Percentiles rank a stretch among this genome's conserved stretches.
phyloP scores from a whole-genome alignment of 2,797 vertebrate species.

The Rhabdophis nuchalis region DNA sequence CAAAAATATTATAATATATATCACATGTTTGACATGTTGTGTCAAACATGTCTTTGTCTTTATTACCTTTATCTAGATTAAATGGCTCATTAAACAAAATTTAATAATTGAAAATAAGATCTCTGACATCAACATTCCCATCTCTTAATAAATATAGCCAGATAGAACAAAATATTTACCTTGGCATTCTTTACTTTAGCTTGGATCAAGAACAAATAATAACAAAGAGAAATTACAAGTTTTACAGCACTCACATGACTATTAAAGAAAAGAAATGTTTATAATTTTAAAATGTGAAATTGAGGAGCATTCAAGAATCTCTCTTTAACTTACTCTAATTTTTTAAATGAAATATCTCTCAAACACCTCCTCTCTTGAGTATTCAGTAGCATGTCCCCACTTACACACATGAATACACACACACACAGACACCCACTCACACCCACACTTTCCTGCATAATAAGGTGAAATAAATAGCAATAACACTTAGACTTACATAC shows the following conservation, averaged over 20 bases:
- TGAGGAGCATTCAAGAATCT: not conserved
- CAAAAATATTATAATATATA: not conserved
- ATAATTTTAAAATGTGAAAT: not conserved
- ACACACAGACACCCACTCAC: too few relatives aligned
- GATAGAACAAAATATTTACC: not conserved
- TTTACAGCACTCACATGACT: conserved; percentile 5
- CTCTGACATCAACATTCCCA: not conserved
- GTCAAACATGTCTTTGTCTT: not conserved
- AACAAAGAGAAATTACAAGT: not conserved
- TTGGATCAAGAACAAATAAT: conserved; percentile 10
- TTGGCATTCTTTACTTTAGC: conserved; percentile 11
- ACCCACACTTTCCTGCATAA: too few relatives aligned
- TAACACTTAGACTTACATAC: too few relatives aligned
- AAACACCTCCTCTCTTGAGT: not conserved
- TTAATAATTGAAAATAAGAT: not conserved
- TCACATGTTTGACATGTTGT: not conserved
- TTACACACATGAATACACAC: too few relatives aligned
- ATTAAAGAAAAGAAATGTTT: not conserved
- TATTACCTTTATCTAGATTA: not conserved
- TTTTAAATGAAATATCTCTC: not conserved
- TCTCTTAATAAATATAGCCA: not conserved
- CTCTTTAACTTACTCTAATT: not conserved
- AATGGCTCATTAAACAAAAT: not conserved
- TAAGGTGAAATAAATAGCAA: not conserved
- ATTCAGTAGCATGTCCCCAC: not conserved